phyloP scores from a whole-genome alignment of 2,797 vertebrate genomes.

The Thunnus albacares region DNA sequence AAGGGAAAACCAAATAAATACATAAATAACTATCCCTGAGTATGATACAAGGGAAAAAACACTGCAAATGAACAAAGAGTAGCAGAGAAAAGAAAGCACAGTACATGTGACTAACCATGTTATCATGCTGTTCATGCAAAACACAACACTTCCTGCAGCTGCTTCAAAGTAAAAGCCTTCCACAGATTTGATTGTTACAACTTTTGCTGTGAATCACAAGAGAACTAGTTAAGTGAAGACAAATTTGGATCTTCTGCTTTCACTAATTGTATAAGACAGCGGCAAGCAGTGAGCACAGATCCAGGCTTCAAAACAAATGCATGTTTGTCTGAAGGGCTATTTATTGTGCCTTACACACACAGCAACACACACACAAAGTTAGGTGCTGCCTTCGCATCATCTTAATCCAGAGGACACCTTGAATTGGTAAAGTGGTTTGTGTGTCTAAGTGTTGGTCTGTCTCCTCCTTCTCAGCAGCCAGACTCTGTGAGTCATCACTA shows the following conservation, averaged over 20 bases:
- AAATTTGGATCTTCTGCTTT: conserved; percentile 38
- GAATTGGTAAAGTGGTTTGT: conserved; percentile 38
- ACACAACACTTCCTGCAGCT: conserved; percentile 26
- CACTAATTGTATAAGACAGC: conserved; percentile 45
- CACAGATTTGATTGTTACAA: conserved; percentile 19
- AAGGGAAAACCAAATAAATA: conserved; percentile 19
- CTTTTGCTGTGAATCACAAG: conserved; percentile 22
- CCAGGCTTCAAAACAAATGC: conserved; percentile 23
- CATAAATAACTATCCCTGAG: not conserved
- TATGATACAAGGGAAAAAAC: not conserved
- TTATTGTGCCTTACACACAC: not conserved
- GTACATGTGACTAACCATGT: not conserved
- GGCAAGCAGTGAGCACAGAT: conserved; percentile 10
- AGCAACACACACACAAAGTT: conserved; percentile 3
- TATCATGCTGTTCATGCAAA: conserved; percentile 28
- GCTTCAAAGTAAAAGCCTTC: conserved; percentile 42
- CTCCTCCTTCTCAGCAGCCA: conserved; percentile 37
- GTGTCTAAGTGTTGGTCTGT: conserved; percentile 18
- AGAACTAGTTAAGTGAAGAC: conserved; percentile 25
- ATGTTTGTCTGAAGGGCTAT: conserved; percentile 27
- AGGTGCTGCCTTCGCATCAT: conserved; percentile 28
- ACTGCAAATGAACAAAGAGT: not conserved
- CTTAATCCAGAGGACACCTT: conserved; percentile 38
- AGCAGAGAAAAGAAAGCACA: conserved; percentile 16
- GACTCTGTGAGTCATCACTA: conserved; percentile 58